phyloP scores from a whole-genome alignment of 2,797 vertebrate species.

The Macropodus opercularis region DNA sequence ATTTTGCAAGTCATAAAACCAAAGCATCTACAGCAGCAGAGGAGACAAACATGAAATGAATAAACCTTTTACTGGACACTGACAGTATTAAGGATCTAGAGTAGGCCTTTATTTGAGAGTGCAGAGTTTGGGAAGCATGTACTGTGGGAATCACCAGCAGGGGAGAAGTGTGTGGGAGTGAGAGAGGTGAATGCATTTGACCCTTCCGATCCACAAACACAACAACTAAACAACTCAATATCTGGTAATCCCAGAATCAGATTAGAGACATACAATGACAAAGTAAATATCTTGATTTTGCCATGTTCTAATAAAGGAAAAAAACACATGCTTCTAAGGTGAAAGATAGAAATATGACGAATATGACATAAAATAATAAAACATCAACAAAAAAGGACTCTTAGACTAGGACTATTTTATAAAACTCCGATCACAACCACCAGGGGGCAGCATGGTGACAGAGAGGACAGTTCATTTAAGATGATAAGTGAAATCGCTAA shows the following conservation, averaged over 20 bases:
- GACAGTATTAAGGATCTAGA: too few relatives aligned
- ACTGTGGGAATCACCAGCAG: conserved; percentile 38
- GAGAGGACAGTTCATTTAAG: conserved; percentile 1
- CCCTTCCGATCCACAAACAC: neutral
- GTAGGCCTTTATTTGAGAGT: neutral
- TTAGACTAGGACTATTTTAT: too few relatives aligned
- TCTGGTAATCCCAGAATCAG: neutral
- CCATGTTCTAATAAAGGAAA: neutral
- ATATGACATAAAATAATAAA: neutral
- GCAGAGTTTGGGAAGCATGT: neutral
- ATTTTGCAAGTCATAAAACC: too few relatives aligned
- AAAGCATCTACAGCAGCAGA: too few relatives aligned
- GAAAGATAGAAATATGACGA: neutral
- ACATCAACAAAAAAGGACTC: neutral
- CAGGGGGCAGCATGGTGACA: conserved; percentile 61
- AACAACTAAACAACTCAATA: conserved; percentile 10
- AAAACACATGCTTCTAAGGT: neutral
- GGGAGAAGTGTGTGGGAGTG: conserved; percentile 33
- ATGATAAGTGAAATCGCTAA: neutral
- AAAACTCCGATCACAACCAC: conserved; percentile 32
- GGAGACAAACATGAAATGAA: too few relatives aligned
- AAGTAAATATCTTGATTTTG: neutral
- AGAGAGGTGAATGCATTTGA: conserved; percentile 39
- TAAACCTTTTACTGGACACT: too few relatives aligned
- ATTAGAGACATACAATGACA: neutral